phyloP scores from a whole-genome alignment of 2,888 invertebrate genomes.

The Eumacrocentrus americanus region DNA sequence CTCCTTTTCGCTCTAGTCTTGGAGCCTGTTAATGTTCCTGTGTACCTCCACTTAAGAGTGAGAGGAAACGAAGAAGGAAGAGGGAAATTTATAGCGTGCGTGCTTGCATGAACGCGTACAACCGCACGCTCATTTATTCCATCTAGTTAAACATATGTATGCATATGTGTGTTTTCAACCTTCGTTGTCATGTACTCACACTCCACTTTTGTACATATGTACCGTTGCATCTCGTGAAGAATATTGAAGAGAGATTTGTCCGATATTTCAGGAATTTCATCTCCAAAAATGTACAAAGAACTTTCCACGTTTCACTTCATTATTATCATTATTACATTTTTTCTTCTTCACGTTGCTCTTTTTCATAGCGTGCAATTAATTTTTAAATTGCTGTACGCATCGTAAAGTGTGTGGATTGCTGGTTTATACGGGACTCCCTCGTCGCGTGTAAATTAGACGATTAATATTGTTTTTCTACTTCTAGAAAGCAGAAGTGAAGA shows the following conservation, averaged over 20 bases:
- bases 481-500: background rate
- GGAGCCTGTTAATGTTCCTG: slow-evolving; percentile 15
- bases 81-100: slow-evolving; percentile 36
- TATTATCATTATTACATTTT: slow-evolving; percentile 3
- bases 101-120: slow-evolving; percentile 39
- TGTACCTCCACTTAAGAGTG: slow-evolving; percentile 4
- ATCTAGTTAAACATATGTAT: slow-evolving; percentile 25
- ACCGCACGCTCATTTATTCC: slow-evolving; percentile 38
- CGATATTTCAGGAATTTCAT: slow-evolving; percentile 11
- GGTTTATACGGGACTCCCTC: slow-evolving; percentile 2
- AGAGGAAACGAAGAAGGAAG: background rate
- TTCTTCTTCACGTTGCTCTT: background rate
- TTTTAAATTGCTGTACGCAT: slow-evolving; percentile 9
- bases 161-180: no score
- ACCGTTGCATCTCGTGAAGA: background rate
- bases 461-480: background rate
- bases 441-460: slow-evolving; percentile 7
- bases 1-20: background rate
- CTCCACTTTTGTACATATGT: background rate
- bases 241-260: background rate
- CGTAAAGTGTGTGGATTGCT: slow-evolving; percentile 13
- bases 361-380: slow-evolving; percentile 11
- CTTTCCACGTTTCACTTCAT: slow-evolving; percentile 12
- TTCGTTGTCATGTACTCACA: background rate
- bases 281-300: slow-evolving; percentile 8